Percentiles rank a stretch among this genome's conserved stretches.
Conservation (phyloP, 2,113 vertebrate species). For the Antigone vipio region DNA sequence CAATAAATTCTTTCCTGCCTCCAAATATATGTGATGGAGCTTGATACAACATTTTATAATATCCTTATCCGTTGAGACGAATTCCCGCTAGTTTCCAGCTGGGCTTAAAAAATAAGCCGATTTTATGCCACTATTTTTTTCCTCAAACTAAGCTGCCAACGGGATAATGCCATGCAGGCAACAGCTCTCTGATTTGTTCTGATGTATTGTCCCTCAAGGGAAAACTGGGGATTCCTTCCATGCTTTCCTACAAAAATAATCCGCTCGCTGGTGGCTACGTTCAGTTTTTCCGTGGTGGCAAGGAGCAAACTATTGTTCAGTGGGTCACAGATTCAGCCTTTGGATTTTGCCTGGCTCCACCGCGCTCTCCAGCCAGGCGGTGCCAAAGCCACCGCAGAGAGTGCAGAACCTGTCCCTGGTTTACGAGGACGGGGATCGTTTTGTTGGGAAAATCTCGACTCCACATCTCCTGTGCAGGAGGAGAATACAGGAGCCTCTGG, state of each 20-base stretch:
- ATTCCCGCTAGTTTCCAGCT: neutral
- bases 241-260: neutral
- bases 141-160: neutral
- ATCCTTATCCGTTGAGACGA: neutral
- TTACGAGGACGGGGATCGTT: fast-evolving
- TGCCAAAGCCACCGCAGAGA: fast-evolving
- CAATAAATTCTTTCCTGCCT: neutral
- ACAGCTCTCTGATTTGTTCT: neutral
- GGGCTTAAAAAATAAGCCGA: constrained; percentile 33
- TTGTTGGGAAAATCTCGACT: neutral
- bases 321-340: neutral
- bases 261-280: neutral
- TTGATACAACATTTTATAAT: neutral
- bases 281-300: fast-evolving
- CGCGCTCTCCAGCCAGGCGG: neutral
- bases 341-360: neutral
- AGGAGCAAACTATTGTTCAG: neutral
- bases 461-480: neutral
- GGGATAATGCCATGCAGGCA: neutral
- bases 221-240: neutral
- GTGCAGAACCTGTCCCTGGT: neutral
- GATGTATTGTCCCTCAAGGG: neutral
- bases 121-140: neutral
- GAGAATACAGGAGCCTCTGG: neutral
- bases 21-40: neutral